Evolutionary conservation across 1,140 invertebrate species (phyloP).

Genomic region (Drosophila santomea): DNA sequence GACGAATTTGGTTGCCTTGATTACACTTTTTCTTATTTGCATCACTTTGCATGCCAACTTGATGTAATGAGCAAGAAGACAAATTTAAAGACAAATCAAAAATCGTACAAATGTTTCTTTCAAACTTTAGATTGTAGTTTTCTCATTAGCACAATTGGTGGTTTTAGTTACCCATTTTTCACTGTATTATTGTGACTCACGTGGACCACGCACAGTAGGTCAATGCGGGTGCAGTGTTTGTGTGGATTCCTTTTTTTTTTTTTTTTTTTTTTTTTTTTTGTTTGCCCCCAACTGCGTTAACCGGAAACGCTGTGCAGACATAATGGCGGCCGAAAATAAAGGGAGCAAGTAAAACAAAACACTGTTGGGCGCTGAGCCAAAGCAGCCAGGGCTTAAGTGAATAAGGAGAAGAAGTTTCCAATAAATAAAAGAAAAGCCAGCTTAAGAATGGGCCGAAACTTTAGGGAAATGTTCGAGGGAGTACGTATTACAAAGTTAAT

Average conservation of each 20-base stretch:
- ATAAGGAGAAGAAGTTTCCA: conserved; percentile 49
- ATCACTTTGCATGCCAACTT: too few species aligned
- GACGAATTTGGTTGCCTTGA: too few species aligned
- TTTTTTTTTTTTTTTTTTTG: conserved; percentile 27
- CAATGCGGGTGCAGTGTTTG: conserved; percentile 39
- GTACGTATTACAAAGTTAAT: conserved; percentile 46
- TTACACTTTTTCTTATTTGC: too few species aligned
- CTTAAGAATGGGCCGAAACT: conserved; percentile 19
- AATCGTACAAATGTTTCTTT: too few species aligned
- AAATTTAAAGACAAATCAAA: too few species aligned
- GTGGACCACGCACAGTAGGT: conserved; percentile 59
- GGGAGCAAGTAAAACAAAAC: conserved; percentile 5
- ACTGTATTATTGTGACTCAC: conserved; percentile 22
- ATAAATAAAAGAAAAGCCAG: conserved; percentile 51
- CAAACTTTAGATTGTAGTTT: too few species aligned
- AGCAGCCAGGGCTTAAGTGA: conserved; percentile 36
- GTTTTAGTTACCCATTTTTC: not conserved
- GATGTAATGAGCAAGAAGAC: too few species aligned
- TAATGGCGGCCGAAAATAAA: conserved; percentile 52
- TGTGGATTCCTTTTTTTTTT: not conserved
- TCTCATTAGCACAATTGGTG: too few species aligned
- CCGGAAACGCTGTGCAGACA: conserved; percentile 56
- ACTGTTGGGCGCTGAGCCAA: conserved; percentile 28
- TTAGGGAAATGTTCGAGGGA: conserved; percentile 1
- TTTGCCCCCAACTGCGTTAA: conserved; percentile 41